Conservation (phyloP, 2,113 vertebrate genomes). For the Falco punctatus region DNA sequence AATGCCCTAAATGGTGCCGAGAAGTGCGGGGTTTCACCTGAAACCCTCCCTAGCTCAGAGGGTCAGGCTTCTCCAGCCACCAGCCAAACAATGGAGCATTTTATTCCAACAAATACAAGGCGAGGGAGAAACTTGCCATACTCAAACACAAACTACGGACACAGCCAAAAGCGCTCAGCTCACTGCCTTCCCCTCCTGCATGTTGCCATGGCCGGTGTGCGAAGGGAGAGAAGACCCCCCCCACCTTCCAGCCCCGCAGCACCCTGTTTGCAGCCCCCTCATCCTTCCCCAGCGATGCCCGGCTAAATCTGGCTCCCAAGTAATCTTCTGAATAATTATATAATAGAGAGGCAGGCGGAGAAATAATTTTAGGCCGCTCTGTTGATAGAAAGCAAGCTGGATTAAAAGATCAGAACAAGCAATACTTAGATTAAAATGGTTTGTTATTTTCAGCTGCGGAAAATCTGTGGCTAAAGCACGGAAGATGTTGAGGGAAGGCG, state of each 20-base stretch:
- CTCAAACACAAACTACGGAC: not conserved
- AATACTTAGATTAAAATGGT: constrained; percentile 55
- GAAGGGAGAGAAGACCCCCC: not conserved
- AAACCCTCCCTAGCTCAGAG: not conserved
- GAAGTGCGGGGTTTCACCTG: not conserved
- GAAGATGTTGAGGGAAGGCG: rapidly evolving
- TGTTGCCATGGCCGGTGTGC: not conserved
- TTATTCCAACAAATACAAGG: not conserved
- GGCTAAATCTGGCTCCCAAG: constrained; percentile 11
- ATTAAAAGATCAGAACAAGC: constrained; percentile 64
- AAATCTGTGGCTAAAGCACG: not conserved
- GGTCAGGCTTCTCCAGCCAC: not conserved
- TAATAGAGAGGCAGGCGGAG: constrained; percentile 33
- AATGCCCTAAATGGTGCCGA: not conserved
- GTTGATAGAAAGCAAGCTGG: constrained; percentile 39
- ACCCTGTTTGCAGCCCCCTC: not conserved
- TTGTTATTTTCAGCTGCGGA: constrained; percentile 14
- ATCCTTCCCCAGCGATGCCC: not conserved
- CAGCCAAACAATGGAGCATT: not conserved
- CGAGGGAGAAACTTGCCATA: not conserved
- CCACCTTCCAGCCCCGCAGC: not conserved
- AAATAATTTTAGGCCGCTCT: constrained; percentile 23
- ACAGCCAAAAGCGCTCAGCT: not conserved
- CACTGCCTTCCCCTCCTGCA: rapidly evolving
- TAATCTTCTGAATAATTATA: constrained; percentile 67